Conservation (phyloP, 2,113 vertebrate genomes). For the Bostrychus sinensis region DNA sequence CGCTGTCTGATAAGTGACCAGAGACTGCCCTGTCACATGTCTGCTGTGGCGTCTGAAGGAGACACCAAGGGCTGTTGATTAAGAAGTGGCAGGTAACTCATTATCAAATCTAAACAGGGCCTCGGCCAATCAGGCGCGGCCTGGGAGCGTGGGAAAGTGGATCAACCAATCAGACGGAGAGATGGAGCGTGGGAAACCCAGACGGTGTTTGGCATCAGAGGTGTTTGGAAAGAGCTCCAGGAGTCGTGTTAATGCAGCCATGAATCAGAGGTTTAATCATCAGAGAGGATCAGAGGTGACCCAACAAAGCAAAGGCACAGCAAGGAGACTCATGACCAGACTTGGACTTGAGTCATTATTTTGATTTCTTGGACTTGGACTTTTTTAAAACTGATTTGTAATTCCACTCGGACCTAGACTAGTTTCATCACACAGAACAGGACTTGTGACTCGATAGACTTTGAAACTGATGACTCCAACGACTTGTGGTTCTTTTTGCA, state of each 20-base stretch:
- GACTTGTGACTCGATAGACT: too few species aligned
- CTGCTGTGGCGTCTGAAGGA: neutral
- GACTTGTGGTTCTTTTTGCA: too few species aligned
- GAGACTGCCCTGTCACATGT: slow-evolving; percentile 22
- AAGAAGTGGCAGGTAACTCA: slow-evolving; percentile 56
- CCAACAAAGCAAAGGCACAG: neutral
- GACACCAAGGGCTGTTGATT: slow-evolving; percentile 26
- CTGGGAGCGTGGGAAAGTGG: slow-evolving; percentile 45
- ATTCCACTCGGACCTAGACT: too few species aligned
- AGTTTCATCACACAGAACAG: too few species aligned
- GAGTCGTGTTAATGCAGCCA: neutral
- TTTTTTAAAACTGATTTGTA: too few species aligned
- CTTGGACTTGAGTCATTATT: too few species aligned
- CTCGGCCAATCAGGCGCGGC: slow-evolving; percentile 33
- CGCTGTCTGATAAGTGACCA: slow-evolving; percentile 30
- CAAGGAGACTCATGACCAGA: too few species aligned
- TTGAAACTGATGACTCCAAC: too few species aligned
- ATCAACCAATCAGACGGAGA: slow-evolving; percentile 23
- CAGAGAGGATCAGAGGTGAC: too few species aligned
- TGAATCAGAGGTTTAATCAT: neutral
- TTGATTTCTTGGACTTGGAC: too few species aligned
- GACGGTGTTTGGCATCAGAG: neutral
- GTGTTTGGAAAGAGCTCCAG: neutral
- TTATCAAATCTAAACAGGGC: slow-evolving; percentile 53
- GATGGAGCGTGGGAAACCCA: neutral